Evolutionary conservation across 2,888 invertebrate genomes (phyloP), one percentile per base, ranked within the genome.

Genomic region (Sturmia bella): DNA sequence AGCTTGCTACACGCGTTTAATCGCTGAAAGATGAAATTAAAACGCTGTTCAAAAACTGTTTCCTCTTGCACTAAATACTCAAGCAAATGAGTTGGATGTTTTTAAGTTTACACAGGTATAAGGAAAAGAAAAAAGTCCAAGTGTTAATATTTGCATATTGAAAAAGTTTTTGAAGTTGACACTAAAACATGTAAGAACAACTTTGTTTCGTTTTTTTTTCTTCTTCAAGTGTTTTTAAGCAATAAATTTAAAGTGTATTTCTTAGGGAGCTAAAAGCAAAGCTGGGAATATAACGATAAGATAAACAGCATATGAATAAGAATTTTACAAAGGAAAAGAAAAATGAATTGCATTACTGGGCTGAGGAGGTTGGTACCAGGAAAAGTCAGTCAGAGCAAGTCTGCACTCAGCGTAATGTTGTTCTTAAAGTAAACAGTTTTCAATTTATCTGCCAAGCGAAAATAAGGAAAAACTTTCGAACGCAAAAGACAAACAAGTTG

Each of bases 111-210:
- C 59, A 68, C 7, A 43, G 52, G 39, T 45, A 48, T 39, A 70
- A 45, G 12, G 41, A 68, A 50, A 7, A 57, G 27, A 43, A 57
- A 50, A 61, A 50, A 52, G n/a, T 52, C 15, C 19, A 68, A 68
- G 61, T 27, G 50, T 32, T 74, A 77, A 75, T 83, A 79, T 70
- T 78, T 82, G 82, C 66, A 75, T 79, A 78, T 78, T 83, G 70
- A 52, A 78, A 81, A 81, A 77, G 66, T 77, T 81, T 72, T n/a
- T 39, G 11, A 70, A 43, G 52, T 54, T 50, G 32, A 32, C 32
- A 27, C 61, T 61, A 48, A 52, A 63, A 27, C 12, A 41, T 52
- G 45, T 73, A 68, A 68, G 80, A 50, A 73, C 63, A 73, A 76
- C 50, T 56, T 72, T 69, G 21, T 66, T 45, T 77, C 17, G 64